A percentile compares a stretch with the other conserved stretches of the same genome.
Evolutionary conservation across 2,888 invertebrate species (phyloP).

Genomic region (Anarsia innoxiella): DNA sequence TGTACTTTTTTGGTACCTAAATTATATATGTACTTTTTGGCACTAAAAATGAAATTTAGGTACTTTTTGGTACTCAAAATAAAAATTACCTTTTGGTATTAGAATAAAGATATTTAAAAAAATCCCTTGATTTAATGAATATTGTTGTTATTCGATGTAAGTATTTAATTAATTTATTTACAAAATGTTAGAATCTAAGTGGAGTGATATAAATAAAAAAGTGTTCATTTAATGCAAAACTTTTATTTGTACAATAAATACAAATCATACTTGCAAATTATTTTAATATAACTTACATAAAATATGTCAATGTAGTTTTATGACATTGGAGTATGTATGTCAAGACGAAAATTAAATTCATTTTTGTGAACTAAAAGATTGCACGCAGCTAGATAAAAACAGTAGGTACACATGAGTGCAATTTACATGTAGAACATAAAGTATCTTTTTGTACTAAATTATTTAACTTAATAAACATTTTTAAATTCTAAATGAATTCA

Average conservation of each 20-base stretch:
- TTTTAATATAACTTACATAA: conserved; percentile 63
- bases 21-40: no score
- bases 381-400: conserved; percentile 9
- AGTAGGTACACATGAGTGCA: neutral
- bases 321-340: conserved; percentile 1
- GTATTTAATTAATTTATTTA: no score
- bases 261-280: conserved; percentile 71
- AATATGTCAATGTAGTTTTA: conserved; percentile 40
- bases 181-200: neutral
- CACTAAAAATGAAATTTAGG: no score
- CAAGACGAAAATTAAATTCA: conserved; percentile 12
- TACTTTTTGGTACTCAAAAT: no score
- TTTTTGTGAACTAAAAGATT: conserved; percentile 27
- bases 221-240: conserved; percentile 50
- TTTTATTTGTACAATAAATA: conserved; percentile 75
- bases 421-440: conserved; percentile 18
- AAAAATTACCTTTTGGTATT: no score
- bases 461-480: conserved; percentile 45
- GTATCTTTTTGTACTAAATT: conserved; percentile 61
- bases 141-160: no score
- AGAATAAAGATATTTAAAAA: no score
- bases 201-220: conserved; percentile 27
- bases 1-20: no score
- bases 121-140: no score
- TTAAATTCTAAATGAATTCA: conserved; percentile 29